phyloP scores from a whole-genome alignment of 64 coral and sea anemone genomes.

The Montipora sp. region DNA sequence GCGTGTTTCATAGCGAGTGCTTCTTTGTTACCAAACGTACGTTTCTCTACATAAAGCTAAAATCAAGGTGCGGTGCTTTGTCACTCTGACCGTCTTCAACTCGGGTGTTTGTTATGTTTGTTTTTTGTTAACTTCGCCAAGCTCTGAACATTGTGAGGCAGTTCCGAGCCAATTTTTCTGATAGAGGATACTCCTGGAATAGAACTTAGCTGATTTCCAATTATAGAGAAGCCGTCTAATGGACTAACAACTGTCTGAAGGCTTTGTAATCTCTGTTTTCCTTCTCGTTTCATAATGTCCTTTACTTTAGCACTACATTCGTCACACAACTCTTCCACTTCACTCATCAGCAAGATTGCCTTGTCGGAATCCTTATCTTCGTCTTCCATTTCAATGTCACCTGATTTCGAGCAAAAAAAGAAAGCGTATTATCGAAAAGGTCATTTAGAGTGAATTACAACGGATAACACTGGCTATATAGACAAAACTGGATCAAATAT shows the following conservation, averaged over 20 bases:
- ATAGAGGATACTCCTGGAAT: slow-evolving; percentile 42
- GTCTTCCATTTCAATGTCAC: slow-evolving; percentile 11
- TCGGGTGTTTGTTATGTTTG: neutral
- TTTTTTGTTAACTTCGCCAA: neutral
- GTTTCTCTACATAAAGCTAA: neutral
- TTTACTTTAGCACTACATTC: slow-evolving; percentile 55
- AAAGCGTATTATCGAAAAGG: neutral
- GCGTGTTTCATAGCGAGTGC: neutral
- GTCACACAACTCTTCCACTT: slow-evolving; percentile 63
- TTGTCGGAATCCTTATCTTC: slow-evolving; percentile 27
- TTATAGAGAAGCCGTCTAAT: slow-evolving; percentile 28
- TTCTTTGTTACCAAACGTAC: neutral
- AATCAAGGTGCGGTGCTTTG: neutral
- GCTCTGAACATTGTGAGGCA: slow-evolving; percentile 32
- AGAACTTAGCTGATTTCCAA: slow-evolving; percentile 30
- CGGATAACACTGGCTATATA: too few relatives aligned
- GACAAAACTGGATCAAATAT: too few relatives aligned
- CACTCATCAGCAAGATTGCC: slow-evolving; percentile 39
- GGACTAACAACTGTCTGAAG: slow-evolving; percentile 26
- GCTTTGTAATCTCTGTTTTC: slow-evolving; percentile 23
- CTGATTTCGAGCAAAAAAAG: neutral
- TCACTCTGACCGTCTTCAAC: neutral
- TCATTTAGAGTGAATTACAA: too few relatives aligned
- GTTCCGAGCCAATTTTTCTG: slow-evolving; percentile 14
- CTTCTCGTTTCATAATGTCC: slow-evolving; percentile 57